Evolutionary conservation across 2,888 invertebrate species (phyloP).

Genomic region (Phorcus lineatus): DNA sequence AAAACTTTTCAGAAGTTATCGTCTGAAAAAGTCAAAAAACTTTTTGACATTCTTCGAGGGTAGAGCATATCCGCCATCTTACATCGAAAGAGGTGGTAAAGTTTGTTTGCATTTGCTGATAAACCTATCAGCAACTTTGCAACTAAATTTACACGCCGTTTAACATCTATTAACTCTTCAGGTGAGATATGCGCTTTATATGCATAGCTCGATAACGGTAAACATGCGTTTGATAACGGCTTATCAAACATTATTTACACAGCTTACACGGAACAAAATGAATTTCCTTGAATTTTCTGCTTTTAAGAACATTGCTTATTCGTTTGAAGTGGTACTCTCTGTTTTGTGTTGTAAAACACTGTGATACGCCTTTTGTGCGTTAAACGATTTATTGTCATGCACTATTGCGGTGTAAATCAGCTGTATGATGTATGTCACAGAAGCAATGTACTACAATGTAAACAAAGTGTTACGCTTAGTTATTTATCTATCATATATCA

Average conservation of each 20-base stretch:
- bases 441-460: neutral
- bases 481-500: too few species aligned
- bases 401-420: neutral
- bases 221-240: too few species aligned
- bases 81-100: neutral
- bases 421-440: neutral
- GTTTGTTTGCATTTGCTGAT: slow-evolving; percentile 13
- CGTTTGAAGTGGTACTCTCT: too few species aligned
- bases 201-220: neutral
- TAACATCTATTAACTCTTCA: neutral
- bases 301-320: too few species aligned
- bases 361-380: neutral
- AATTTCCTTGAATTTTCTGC: too few species aligned
- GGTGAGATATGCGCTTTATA: neutral
- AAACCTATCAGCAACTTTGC: neutral
- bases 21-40: neutral
- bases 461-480: neutral
- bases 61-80: neutral
- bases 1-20: neutral
- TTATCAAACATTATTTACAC: neutral
- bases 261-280: neutral
- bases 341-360: neutral
- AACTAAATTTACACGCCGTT: neutral
- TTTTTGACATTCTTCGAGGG: neutral
- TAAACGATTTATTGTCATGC: neutral